phyloP scores from a whole-genome alignment of 2,888 invertebrate species.

The Allacma fusca region DNA sequence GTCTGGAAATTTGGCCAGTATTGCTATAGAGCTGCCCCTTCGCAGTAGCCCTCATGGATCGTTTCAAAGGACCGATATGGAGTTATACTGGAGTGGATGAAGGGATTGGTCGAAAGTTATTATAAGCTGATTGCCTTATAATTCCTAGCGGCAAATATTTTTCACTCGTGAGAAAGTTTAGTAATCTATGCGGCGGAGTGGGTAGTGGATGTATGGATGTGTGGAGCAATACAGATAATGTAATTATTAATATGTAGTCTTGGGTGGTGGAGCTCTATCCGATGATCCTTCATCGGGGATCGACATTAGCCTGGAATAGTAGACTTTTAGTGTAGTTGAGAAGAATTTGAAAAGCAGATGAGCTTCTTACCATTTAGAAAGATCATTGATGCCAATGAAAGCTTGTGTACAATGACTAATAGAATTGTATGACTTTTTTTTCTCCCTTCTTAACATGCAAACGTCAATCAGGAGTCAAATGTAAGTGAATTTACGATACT shows the following conservation, averaged over 20 bases:
- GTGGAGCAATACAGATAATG: neutral
- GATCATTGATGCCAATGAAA: conserved; percentile 38
- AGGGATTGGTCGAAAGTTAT: neutral
- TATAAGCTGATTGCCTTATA: conserved; percentile 6
- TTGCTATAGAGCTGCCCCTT: no score
- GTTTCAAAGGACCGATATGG: no score
- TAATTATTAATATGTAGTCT: neutral
- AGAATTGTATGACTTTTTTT: conserved; percentile 46
- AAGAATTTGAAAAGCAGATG: conserved; percentile 7
- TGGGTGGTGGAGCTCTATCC: neutral
- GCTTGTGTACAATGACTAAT: conserved; percentile 42
- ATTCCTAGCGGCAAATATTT: no score
- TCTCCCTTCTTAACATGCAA: conserved; percentile 46
- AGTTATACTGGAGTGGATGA: neutral
- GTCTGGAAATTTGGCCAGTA: no score
- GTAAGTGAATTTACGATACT: conserved; percentile 48
- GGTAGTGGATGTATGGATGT: neutral
- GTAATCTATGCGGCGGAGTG: neutral
- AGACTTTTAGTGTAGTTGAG: conserved; percentile 2
- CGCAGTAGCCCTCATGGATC: no score
- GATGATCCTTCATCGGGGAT: neutral
- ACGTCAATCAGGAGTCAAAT: conserved; percentile 53
- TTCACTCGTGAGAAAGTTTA: no score
- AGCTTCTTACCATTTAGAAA: conserved; percentile 17
- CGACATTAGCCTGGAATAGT: neutral